These are phyloP conservation scores for Tipula vernalis DNA, from an alignment of 2,888 invertebrate genomes.

Conservation along the genomic window DNA sequence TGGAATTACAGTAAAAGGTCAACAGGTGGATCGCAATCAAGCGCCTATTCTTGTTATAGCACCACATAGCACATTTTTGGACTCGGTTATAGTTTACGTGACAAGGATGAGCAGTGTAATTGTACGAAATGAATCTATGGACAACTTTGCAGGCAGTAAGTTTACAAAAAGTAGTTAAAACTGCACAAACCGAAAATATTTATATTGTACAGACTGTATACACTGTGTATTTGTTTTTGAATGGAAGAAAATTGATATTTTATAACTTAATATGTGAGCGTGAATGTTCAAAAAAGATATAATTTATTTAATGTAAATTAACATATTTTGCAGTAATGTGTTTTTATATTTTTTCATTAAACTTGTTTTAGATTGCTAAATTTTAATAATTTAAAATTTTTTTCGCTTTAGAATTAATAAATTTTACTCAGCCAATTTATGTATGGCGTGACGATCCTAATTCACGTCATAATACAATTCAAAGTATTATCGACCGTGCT, in stretches of 20 bases:
- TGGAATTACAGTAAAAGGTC: constrained; percentile 63
- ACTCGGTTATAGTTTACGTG: constrained; percentile 72
- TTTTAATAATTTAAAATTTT: not conserved
- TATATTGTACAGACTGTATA: not conserved
- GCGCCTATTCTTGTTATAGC: constrained; percentile 79
- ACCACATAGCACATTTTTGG: constrained; percentile 82
- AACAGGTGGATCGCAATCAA: constrained; percentile 58
- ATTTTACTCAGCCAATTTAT: constrained; percentile 90
- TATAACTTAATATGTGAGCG: not conserved
- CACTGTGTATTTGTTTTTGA: not conserved
- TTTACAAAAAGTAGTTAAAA: constrained; percentile 22
- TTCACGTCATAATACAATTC: constrained; percentile 80
- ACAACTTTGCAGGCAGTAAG: constrained; percentile 83
- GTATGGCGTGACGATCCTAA: constrained; percentile 89
- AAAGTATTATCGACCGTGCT: constrained; percentile 74
- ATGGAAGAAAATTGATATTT: not conserved
- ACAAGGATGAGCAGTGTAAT: constrained; percentile 74
- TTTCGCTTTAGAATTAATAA: constrained; percentile 59
- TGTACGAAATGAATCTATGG: constrained; percentile 66
- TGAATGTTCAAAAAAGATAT: not conserved
- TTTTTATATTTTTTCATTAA: not conserved
- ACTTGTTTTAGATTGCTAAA: not conserved
- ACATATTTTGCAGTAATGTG: constrained; percentile 7
- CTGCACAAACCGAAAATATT: not conserved
- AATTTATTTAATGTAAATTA: not conserved